Evolutionary conservation across 2,797 vertebrate species (phyloP), one percentile per base, ranked within the genome.

Genomic region (Anguilla obscura): DNA sequence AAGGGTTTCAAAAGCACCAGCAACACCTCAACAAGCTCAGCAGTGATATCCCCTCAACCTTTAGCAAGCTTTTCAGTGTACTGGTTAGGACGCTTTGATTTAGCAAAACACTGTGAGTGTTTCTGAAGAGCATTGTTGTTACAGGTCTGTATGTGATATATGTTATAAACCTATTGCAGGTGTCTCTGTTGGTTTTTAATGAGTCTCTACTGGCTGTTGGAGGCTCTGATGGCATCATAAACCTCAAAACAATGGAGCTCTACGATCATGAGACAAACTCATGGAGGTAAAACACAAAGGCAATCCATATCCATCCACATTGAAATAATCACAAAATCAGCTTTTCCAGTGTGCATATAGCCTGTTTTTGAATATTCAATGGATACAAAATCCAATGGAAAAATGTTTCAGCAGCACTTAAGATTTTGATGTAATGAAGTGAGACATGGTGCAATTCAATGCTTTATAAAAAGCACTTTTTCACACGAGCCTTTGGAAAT

Each of bases 201-300:
- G 91, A 89, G 21, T 86, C 88, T 33, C 90, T 92, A 24, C 58
- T 94, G 88, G 92, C 93, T 56, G 71, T 93, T 0, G 93, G 93
- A 24, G 92, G 92, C 33, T 91, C 45, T 63, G 93, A 93, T 58
- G 93, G 92, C 6, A 58, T 92, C 4, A 88, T 91, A 18, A 86
- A 93, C 10, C 88, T 93, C 48, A 92, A 92, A 88, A 92, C 92
- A 0, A 90, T 93, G 83, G 91, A 94, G 86, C 90, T 88, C 0
- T 93, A 92, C 80, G 89, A 93, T 18, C 76, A 89, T 80, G 92
- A 93, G 45, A 87, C 87, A 76, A 93, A 93, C 54, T 87, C 80
- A 21, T 92, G 93, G 92, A 92, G 91, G 92, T 92, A 84, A 16
- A 56, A 63, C 36, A 82, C 30, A 1, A 82, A 8, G 45, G 40